Evolutionary conservation across 2,113 vertebrate species (phyloP), one percentile per base, ranked within the genome.

Genomic region (Nymphicus hollandicus): DNA sequence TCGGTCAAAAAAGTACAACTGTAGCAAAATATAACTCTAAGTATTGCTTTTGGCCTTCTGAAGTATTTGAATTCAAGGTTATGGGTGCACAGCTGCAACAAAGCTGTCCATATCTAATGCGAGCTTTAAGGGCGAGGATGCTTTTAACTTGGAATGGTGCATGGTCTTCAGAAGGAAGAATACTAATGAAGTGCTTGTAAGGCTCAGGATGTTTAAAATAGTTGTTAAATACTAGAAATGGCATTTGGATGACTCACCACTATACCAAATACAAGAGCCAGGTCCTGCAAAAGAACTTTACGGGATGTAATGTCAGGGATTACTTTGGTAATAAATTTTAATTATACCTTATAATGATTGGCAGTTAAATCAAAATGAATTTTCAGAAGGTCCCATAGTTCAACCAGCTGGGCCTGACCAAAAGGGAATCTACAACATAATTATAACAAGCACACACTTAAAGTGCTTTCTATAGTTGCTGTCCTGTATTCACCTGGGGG

Each of bases 161-260:
- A 44, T 55, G 35, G 56, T 64, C 63, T 79, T 56, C 60, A 65
- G 82, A 83, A 56, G 56, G 17, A 80, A 56, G 39, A 92, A 86
- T 46, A 47, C 25, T 93, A 84, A 66, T 71, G 74, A 94, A 96
- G 77, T 14, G 35, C 63, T 91, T 76, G 37, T 53, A 87, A 68
- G 55, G 58, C 66, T 92, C 43, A 22, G 88, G 93, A 79, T 89
- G 41, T 27, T 83, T 92, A 43, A 83, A 96, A 93, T 84, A 60
- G 16, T 46, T 82, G 79, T 79, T 91, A 81, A 81, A 91, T 66
- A 91, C 82, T 93, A 73, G 66, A 94, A 97, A 95, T 74, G 24
- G 46, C 49, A 44, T 81, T 91, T 86, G 20, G 73, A 76, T 76
- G 78, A 95, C 81, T 87, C 94, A 64, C 55, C 87, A 79, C 93